Evolutionary conservation across 2,888 invertebrate species (phyloP), one percentile per base, ranked within the genome.

Genomic region (Chesias legatella): DNA sequence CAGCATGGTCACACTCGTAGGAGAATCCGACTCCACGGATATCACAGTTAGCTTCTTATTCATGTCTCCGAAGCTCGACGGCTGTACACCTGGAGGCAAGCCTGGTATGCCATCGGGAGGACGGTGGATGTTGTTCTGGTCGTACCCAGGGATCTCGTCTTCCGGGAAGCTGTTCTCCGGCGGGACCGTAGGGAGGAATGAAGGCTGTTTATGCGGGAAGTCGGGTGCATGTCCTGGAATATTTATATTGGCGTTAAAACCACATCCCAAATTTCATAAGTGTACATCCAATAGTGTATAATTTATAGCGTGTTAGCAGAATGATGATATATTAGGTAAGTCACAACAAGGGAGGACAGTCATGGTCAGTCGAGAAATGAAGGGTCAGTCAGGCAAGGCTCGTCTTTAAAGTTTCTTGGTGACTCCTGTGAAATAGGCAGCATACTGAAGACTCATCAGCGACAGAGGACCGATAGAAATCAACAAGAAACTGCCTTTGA

Each of bases 1-100:
- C 7, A 95, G 91, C 66, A 97, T 90, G 51, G 94, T 92, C 6
- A 96, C 92, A 20, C 94, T 94, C 10, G 92, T 92, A 0, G 94
- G 92, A 54, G 95, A 94, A 41, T 96, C 89, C 1, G 95, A 92
- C 71, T 94, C 93, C 52, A 96, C 68, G 0, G 91, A 89, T 24
- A 91, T 79, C 0, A 91, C 90, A 22, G 89, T 75, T 36, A 91
- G 68, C 40, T 88, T 88, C 56, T 73, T 86, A 50, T 74, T 88
- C 54, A 78, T 69, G 43, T 84, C 84, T 7, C 71, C 78, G 55
- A 61, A 74, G 22, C 55, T 53, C n/a, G 75, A 58, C 4, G 69
- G 76, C 10, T 71, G 67, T 6, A 80, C 45, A 0, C 76, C 76
- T 23, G 79, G 72, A 10, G 80, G 78, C 10, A 77, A 45, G 3